Evolutionary conservation across 2,113 vertebrate genomes (phyloP), one percentile per base, ranked within the genome.

Genomic region (Polyodon spathula): DNA sequence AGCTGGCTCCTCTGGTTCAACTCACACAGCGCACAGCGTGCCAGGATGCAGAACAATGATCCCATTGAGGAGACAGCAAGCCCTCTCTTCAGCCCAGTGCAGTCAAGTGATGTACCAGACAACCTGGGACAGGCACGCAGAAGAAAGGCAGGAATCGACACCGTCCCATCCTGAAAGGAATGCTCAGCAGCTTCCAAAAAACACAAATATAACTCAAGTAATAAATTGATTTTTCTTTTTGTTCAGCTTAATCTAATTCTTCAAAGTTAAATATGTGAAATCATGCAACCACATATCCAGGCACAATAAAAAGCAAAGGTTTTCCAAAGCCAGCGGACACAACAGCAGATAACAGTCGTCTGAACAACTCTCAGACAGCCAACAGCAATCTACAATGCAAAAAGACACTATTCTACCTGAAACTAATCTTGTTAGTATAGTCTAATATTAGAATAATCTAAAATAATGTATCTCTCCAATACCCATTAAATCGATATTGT

Each of bases 11-110:
- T 56, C 61, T 67, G 40, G 57, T 58, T 40, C 38, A 60, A 58
- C 46, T 56, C 6, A 37, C 44, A 43, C 43, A 12, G n/a, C 41
- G 43, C 17, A 16, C 52, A 37, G 54, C 44, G 40, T 50, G 56
- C 62, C 62, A 51, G 61, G 52, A 60, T 38, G 40, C 58, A 67
- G 70, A 55, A 78, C 73, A 80, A 78, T 67, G 66, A 60, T 37
- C 59, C 54, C 38, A 66, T 68, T 74, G 55, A 76, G 69, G 46
- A 27, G 27, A 46, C 4, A 61, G 63, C 50, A 56, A 38, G 56
- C 40, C 37, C 39, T 9, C 42, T 7, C 60, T 37, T 27, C 40
- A 54, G 40, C 11, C 12, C 37, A 9, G 41, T 41, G 38, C 40
- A 42, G 60, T 62, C 52, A 62, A 62, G 52, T 37, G 40, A 62